Conservation (phyloP, 2,113 vertebrate species). For the Triplophysa tibetana region DNA sequence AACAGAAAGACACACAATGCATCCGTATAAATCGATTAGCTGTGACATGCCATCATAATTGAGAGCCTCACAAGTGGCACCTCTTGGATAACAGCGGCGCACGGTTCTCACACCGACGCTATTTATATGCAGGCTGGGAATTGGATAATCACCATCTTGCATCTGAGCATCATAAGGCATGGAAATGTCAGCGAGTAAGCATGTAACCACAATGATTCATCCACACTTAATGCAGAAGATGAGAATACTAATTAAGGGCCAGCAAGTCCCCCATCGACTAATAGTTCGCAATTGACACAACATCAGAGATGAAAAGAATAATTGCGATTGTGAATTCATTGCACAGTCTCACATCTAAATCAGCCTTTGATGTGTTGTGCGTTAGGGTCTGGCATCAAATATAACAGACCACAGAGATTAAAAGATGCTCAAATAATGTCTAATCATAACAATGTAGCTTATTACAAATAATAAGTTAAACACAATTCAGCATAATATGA, state of each 20-base stretch:
- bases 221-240: constrained; percentile 47
- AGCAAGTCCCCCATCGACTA: constrained; percentile 43
- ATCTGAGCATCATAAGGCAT: constrained; percentile 49
- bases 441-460: neutral
- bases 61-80: constrained; percentile 25
- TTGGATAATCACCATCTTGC: constrained; percentile 46
- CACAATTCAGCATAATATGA: neutral
- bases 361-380: neutral
- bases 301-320: constrained; percentile 29
- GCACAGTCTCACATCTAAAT: neutral
- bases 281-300: constrained; percentile 31
- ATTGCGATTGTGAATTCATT: constrained; percentile 39
- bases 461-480: neutral
- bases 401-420: neutral
- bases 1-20: neutral
- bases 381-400: neutral
- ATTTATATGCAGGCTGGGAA: constrained; percentile 31
- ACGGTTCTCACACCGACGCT: constrained; percentile 14
- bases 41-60: constrained; percentile 23
- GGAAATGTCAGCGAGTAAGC: constrained; percentile 49
- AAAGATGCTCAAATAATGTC: neutral
- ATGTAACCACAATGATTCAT: constrained; percentile 48
- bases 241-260: constrained; percentile 46
- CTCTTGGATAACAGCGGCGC: constrained; percentile 34
- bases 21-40: constrained; percentile 18